Conservation (phyloP, 35 echinoderm and acorn worm species). For the Apostichopus japonicus region DNA sequence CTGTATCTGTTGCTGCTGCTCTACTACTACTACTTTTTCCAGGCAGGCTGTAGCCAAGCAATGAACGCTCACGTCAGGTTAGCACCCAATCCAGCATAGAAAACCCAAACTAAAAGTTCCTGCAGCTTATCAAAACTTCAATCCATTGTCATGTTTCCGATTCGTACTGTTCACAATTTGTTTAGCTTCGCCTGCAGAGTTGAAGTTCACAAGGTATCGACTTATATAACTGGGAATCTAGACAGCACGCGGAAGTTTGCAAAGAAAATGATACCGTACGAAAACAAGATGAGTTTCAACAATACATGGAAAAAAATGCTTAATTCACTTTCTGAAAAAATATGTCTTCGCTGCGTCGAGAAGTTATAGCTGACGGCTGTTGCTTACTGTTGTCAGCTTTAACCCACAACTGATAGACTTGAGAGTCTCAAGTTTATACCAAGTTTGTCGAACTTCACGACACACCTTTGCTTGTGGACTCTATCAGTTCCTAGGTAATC, state of each 20-base stretch:
- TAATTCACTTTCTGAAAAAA: neutral
- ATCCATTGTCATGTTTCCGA: slow-evolving; percentile 4
- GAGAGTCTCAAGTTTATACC: neutral
- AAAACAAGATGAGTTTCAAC: slow-evolving; percentile 3
- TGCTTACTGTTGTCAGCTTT: neutral
- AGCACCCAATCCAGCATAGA: neutral
- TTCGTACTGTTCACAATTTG: slow-evolving; percentile 1
- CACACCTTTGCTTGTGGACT: neutral
- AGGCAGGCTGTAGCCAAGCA: too few species aligned
- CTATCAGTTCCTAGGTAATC: neutral
- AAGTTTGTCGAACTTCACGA: neutral
- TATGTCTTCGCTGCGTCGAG: neutral
- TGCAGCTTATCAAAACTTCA: neutral
- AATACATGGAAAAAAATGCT: neutral
- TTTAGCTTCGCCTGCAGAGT: neutral
- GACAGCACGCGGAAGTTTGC: slow-evolving; percentile 15
- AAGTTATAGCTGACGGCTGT: neutral
- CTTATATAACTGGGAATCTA: neutral
- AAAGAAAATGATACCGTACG: neutral
- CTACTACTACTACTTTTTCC: too few species aligned
- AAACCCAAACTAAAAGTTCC: neutral
- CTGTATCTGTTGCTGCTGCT: too few species aligned
- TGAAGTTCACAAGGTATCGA: neutral
- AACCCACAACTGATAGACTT: neutral
- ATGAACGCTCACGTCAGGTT: neutral